Conservation (phyloP, 2,113 vertebrate species). For the Oncorhynchus tshawytscha region DNA sequence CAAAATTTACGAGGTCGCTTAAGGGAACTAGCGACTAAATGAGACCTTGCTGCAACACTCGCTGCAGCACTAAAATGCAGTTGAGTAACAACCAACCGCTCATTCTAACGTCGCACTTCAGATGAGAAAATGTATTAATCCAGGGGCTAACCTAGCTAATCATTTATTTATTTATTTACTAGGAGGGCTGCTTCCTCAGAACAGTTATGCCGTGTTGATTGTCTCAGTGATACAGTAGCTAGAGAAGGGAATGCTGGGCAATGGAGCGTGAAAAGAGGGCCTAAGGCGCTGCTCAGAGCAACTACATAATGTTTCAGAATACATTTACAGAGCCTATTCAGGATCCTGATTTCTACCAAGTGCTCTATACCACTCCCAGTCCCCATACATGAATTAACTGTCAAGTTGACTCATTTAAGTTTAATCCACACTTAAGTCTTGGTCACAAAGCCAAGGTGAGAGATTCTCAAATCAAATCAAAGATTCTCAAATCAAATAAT, state of each 20-base stretch:
- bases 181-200: slow-evolving; percentile 22
- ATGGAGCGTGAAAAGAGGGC: slow-evolving; percentile 9
- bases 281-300: slow-evolving; percentile 12
- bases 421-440: too few relatives aligned
- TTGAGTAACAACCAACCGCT: slow-evolving; percentile 11
- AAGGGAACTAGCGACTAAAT: slow-evolving; percentile 8
- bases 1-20: slow-evolving; percentile 38
- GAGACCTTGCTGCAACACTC: not conserved
- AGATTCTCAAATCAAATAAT: not conserved
- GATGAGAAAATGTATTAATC: slow-evolving; percentile 29
- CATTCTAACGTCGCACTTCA: slow-evolving; percentile 23
- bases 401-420: too few relatives aligned
- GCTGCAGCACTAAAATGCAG: not conserved
- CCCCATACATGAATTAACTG: slow-evolving; percentile 5
- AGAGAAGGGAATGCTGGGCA: slow-evolving; percentile 2
- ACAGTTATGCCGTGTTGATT: slow-evolving; percentile 29
- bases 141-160: slow-evolving; percentile 20
- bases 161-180: slow-evolving; percentile 6
- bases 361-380: slow-evolving; percentile 8
- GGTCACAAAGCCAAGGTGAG: not conserved
- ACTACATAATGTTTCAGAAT: slow-evolving; percentile 24
- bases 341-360: slow-evolving; percentile 7
- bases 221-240: slow-evolving; percentile 11
- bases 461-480: not conserved
- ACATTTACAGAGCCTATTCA: slow-evolving; percentile 37